Conservation (phyloP, 2,888 invertebrate species). For the Tetranychus truncatus region DNA sequence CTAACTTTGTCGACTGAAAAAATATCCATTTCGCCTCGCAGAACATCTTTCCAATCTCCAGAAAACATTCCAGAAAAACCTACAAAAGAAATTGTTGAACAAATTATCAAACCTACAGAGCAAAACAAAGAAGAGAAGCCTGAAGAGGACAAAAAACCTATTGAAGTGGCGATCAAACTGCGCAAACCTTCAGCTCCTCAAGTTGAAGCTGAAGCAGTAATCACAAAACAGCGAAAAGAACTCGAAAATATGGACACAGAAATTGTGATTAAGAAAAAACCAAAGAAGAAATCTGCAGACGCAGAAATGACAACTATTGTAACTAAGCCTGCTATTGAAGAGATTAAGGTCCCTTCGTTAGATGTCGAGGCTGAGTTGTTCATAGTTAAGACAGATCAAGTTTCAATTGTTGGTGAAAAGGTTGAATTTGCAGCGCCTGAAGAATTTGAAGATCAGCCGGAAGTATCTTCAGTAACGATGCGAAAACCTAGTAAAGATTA, state of each 20-base stretch:
- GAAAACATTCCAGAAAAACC: conserved; percentile 2
- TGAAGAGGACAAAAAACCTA: not conserved
- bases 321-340: not conserved
- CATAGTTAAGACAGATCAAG: not conserved
- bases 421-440: too few relatives aligned
- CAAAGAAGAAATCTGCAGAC: not conserved
- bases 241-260: not conserved
- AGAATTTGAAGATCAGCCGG: not conserved
- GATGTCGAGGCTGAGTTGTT: not conserved
- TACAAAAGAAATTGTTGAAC: not conserved
- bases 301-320: not conserved
- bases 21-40: not conserved
- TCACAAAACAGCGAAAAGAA: not conserved
- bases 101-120: not conserved
- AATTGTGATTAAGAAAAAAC: not conserved
- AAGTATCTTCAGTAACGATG: not conserved
- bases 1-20: not conserved
- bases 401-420: too few relatives aligned
- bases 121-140: not conserved
- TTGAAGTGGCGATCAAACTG: not conserved
- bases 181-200: not conserved
- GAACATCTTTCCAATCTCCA: not conserved
- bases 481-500: not conserved
- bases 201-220: not conserved
- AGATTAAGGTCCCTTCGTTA: not conserved